Conservation (phyloP, 2,113 vertebrate genomes). For the Petroica traversi region DNA sequence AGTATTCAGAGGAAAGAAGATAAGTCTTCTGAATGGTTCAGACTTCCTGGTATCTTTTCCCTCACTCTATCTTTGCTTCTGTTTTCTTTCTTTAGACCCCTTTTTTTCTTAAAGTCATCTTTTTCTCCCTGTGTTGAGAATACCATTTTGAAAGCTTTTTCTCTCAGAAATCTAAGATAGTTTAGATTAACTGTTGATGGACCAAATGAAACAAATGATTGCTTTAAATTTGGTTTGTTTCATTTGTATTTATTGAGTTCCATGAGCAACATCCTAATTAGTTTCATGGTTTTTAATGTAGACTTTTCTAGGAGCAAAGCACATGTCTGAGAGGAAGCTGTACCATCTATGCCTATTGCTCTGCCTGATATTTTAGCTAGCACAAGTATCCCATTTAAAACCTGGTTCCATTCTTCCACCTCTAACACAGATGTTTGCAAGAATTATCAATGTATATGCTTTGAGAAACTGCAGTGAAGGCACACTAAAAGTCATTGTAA, state of each 20-base stretch:
- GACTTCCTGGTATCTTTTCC: background rate
- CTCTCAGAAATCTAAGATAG: background rate
- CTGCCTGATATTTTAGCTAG: background rate
- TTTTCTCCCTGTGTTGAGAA: background rate
- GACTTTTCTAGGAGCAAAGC: background rate
- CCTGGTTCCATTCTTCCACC: background rate
- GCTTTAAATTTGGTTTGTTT: background rate
- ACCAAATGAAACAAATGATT: background rate
- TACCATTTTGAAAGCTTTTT: background rate
- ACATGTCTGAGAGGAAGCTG: accelerated
- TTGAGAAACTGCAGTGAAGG: background rate
- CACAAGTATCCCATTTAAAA: background rate
- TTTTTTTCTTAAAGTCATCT: background rate
- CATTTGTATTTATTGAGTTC: background rate
- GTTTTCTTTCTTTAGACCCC: background rate
- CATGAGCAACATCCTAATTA: background rate
- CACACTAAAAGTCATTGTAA: background rate
- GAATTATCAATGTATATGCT: background rate
- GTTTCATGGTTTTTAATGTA: background rate
- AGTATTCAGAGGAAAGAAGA: background rate
- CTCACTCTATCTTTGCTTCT: background rate
- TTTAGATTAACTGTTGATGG: background rate
- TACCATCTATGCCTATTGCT: background rate
- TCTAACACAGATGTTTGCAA: background rate
- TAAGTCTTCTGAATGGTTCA: background rate